phyloP scores from a whole-genome alignment of 2,797 vertebrate genomes.

The Fistularia tabacaria region DNA sequence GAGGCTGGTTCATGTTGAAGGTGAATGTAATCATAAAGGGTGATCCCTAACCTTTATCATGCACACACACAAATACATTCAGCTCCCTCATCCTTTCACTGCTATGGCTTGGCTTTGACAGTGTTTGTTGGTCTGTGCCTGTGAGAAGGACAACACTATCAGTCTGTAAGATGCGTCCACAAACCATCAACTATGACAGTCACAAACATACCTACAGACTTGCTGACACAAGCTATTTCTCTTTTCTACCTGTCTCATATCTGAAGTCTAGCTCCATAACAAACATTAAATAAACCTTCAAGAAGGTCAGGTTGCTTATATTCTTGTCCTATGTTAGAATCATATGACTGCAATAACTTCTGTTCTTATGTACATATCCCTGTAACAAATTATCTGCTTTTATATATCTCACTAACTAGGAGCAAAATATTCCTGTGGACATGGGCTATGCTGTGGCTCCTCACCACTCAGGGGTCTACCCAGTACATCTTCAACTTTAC shows the following conservation, averaged over 20 bases:
- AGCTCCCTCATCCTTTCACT: conserved; percentile 49
- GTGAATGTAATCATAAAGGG: conserved; percentile 60
- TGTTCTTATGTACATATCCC: conserved; percentile 40
- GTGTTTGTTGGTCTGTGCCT: conserved; percentile 68
- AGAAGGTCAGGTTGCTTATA: conserved; percentile 56
- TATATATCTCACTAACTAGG: conserved; percentile 64
- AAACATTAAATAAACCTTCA: conserved; percentile 35
- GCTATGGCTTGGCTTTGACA: conserved; percentile 59
- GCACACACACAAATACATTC: conserved; percentile 32
- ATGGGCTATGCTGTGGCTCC: conserved; percentile 96
- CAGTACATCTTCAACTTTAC: conserved; percentile 92
- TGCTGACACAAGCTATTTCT: conserved; percentile 32
- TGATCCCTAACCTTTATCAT: conserved; percentile 54
- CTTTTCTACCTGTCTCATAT: conserved; percentile 29
- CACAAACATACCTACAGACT: conserved; percentile 22
- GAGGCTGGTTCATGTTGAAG: conserved; percentile 43
- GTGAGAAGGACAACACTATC: conserved; percentile 71
- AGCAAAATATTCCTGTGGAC: conserved; percentile 88
- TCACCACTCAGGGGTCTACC: conserved; percentile 96
- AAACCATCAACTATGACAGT: conserved; percentile 39
- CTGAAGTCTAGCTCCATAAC: conserved; percentile 55
- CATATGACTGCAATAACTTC: conserved; percentile 31
- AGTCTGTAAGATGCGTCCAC: conserved; percentile 51
- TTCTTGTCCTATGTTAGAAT: conserved; percentile 34
- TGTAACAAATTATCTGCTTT: background rate